A percentile compares a stretch with the other conserved stretches of the same genome.
phyloP scores from a whole-genome alignment of 2,113 vertebrate genomes.

The Entomyzon cyanotis region DNA sequence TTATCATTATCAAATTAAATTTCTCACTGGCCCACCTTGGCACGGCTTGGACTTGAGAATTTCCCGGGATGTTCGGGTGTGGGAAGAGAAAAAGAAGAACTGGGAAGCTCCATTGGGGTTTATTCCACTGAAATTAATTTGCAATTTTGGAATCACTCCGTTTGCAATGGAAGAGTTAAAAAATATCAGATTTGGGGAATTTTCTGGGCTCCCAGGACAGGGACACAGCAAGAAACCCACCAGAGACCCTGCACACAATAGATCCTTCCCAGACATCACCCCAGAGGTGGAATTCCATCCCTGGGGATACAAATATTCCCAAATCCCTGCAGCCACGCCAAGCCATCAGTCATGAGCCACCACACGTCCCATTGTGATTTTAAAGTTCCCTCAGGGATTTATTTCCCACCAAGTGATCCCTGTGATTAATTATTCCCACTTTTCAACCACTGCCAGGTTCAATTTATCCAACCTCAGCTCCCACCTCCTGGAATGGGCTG shows the following conservation, averaged over 20 bases:
- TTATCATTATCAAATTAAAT: background rate
- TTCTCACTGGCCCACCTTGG: background rate
- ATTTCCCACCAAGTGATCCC: background rate
- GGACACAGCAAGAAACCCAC: background rate
- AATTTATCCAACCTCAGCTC: background rate
- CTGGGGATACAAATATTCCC: background rate
- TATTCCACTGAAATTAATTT: background rate
- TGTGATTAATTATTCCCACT: background rate
- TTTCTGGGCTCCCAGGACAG: background rate
- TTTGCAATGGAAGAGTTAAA: background rate
- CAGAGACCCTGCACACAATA: too few species aligned
- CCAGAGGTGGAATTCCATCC: background rate
- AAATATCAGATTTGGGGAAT: background rate
- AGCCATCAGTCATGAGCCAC: background rate
- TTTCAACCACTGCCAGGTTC: background rate
- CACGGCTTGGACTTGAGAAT: background rate
- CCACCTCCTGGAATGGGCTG: background rate
- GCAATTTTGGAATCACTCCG: background rate
- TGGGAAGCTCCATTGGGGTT: accelerated
- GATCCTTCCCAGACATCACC: accelerated
- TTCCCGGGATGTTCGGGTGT: background rate
- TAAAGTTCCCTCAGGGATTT: background rate
- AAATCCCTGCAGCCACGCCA: background rate
- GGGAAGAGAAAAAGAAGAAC: background rate
- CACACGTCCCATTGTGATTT: background rate